Evolutionary conservation across 2,888 invertebrate genomes (phyloP), one percentile per base, ranked within the genome.

Genomic region (Torymus aiolomorphi): DNA sequence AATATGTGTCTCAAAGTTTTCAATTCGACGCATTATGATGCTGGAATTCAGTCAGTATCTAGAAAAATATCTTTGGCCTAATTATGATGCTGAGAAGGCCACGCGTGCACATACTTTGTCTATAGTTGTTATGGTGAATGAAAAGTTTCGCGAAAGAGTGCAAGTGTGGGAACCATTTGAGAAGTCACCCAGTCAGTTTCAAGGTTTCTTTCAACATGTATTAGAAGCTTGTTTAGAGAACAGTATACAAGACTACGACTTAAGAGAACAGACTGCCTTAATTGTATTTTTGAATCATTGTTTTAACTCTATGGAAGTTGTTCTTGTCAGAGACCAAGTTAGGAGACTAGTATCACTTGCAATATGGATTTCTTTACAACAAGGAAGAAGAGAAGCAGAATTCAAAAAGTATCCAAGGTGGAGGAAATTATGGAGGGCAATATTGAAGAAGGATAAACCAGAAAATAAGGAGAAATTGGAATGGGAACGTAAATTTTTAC

Each of bases 71-170:
- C 90, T 99, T 72, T 99, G 99, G 99, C 98, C 98, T 0, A 97
- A 98, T 91, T 99, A 97, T 90, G 92, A 92, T 75, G 93, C 95
- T 0, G 94, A 93, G n/a, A 91, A 92, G 84, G 94, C 97, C 1
- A 93, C 95, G 1, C 94, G 95, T 86, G 94, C 96, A n/a, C 98
- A 98, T 90, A 94, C 98, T 87, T 94, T 99, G 94, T 98, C 98
- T 0, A 97, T 99, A 83, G 96, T 98, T n/a, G 95, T 97, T 0
- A 97, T 99, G 97, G 95, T 99, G 65, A 99, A 99, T 92, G 99
- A 99, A 90, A 99, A 99, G 90, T 98, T 98, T 88, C 92, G 99
- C 1, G 99, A 99, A 91, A 92, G 99, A 73, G 98, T 99, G 11
- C 97, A 96, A 81, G 97, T 98, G 3, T 99, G 99, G 99, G 95